Evolutionary conservation across 2,113 vertebrate genomes (phyloP).

Genomic region (Trematocara zebra): DNA sequence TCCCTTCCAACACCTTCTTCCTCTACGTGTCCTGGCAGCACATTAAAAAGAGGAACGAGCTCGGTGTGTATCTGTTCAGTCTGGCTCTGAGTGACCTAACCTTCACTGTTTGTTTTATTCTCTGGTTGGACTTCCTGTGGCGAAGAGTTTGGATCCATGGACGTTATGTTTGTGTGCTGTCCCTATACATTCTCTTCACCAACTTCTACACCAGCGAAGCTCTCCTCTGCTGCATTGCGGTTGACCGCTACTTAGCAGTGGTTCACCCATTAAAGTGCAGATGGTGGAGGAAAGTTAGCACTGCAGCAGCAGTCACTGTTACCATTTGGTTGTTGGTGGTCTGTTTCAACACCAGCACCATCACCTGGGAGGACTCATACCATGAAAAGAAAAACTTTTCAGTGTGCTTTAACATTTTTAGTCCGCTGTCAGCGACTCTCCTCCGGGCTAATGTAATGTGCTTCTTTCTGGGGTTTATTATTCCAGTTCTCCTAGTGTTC

Average conservation of each 20-base stretch:
- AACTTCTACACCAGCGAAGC: slow-evolving; percentile 84
- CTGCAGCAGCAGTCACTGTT: slow-evolving; percentile 62
- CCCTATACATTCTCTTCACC: slow-evolving; percentile 71
- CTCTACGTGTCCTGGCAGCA: slow-evolving; percentile 80
- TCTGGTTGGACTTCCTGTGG: slow-evolving; percentile 81
- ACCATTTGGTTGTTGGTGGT: slow-evolving; percentile 75
- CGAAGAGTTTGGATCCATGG: slow-evolving; percentile 73
- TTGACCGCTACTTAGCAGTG: slow-evolving; percentile 82
- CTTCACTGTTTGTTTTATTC: slow-evolving; percentile 72
- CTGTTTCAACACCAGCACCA: slow-evolving; percentile 68
- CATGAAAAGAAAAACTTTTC: not conserved
- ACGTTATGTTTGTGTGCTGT: slow-evolving; percentile 46
- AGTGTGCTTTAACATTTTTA: slow-evolving; percentile 78
- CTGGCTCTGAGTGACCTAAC: slow-evolving; percentile 81
- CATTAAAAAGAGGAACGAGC: slow-evolving; percentile 78
- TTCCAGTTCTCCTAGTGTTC: slow-evolving; percentile 73
- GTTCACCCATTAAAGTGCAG: slow-evolving; percentile 79
- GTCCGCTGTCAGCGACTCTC: slow-evolving; percentile 67
- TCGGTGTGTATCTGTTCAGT: slow-evolving; percentile 84
- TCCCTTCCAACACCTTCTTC: slow-evolving; percentile 79
- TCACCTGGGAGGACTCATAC: slow-evolving; percentile 63
- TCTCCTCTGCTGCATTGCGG: slow-evolving; percentile 83
- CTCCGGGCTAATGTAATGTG: slow-evolving; percentile 60
- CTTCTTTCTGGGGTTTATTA: slow-evolving; percentile 71
- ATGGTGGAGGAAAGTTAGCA: slow-evolving; percentile 71